A percentile compares a stretch with the other conserved stretches of the same genome.
Evolutionary conservation across 2,113 vertebrate species (phyloP).

Genomic region (Lathamus discolor): DNA sequence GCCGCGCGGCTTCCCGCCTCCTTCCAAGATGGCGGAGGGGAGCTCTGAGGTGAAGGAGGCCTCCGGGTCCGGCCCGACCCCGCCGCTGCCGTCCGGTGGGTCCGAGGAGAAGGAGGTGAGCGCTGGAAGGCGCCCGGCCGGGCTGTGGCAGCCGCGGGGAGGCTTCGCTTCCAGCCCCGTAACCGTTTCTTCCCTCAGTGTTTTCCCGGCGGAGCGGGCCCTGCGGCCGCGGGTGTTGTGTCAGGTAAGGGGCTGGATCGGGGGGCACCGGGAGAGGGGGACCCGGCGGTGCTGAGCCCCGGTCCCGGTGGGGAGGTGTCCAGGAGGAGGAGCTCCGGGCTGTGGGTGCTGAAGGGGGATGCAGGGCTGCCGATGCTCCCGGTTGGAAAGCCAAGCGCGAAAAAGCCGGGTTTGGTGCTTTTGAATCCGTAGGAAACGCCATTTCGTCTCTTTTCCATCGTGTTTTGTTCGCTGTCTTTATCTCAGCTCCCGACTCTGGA

Average conservation of each 20-base stretch:
- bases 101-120: neutral
- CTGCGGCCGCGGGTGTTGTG: rapidly evolving
- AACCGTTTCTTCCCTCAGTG: neutral
- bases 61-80: too few species aligned
- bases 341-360: neutral
- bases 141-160: neutral
- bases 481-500: neutral
- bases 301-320: neutral
- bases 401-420: neutral
- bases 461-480: neutral
- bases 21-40: neutral
- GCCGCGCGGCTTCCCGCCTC: neutral
- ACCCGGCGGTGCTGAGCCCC: too few species aligned
- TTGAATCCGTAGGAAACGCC: too few species aligned
- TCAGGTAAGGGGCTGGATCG: neutral
- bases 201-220: neutral
- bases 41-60: too few species aligned
- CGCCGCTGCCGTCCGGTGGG: neutral
- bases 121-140: rapidly evolving
- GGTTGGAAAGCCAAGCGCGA: neutral
- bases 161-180: neutral
- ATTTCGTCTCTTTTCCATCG: neutral
- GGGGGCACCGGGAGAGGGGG: neutral
- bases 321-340: neutral
- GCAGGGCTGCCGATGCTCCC: neutral